Evolutionary conservation across 2,888 invertebrate species (phyloP).

Genomic region (Habrosyne pyritoides): DNA sequence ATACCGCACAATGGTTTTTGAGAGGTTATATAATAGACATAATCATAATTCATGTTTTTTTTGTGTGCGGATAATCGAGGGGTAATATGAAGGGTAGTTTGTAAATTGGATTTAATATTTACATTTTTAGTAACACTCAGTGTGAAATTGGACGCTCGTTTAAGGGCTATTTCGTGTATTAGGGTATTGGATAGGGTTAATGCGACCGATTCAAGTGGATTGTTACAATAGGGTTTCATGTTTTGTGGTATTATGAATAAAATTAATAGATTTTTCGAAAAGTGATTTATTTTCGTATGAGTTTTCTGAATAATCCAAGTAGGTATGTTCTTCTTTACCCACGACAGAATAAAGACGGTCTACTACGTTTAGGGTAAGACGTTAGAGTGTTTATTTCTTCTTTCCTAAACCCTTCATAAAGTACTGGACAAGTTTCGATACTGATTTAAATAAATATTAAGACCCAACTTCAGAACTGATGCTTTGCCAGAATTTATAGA

Average conservation of each 20-base stretch:
- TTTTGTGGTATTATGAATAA: conserved; percentile 7
- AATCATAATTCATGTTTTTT: conserved; percentile 77
- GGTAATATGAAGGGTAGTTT: conserved; percentile 63
- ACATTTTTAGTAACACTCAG: conserved; percentile 75
- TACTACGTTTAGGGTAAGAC: too few species aligned
- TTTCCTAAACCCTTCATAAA: too few species aligned
- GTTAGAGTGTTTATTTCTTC: too few species aligned
- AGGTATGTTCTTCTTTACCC: too few species aligned
- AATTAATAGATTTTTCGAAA: not conserved
- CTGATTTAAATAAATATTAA: too few species aligned
- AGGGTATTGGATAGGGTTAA: conserved; percentile 64
- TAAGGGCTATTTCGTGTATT: conserved; percentile 56
- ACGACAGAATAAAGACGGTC: too few species aligned
- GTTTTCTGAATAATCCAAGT: not conserved
- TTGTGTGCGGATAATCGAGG: conserved; percentile 69
- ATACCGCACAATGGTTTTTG: conserved; percentile 64
- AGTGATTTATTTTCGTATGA: not conserved
- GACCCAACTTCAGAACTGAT: too few species aligned
- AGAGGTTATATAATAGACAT: conserved; percentile 67
- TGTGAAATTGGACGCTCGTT: conserved; percentile 80
- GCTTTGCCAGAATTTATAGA: too few species aligned
- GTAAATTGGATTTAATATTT: conserved; percentile 83
- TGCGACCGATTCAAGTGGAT: conserved; percentile 55
- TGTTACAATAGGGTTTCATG: conserved; percentile 40
- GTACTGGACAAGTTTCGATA: too few species aligned